These are phyloP conservation scores for Ceyx melanurus DNA, from an alignment of 2,113 vertebrate species.

Conservation along the genomic window DNA sequence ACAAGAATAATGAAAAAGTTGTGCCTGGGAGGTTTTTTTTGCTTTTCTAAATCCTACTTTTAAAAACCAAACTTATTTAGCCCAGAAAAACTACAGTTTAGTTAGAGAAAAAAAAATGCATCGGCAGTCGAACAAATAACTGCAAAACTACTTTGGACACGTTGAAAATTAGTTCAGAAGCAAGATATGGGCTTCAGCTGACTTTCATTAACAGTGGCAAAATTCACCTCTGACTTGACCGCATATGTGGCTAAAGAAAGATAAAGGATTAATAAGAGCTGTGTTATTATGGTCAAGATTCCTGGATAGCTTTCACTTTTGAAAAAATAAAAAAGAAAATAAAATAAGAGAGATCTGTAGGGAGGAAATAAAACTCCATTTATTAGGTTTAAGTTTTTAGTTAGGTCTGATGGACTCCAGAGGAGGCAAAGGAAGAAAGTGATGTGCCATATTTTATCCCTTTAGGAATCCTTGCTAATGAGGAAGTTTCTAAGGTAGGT, in stretches of 20 bases:
- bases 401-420: not conserved
- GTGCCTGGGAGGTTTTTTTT: not conserved
- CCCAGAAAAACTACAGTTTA: not conserved
- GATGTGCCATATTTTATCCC: not conserved
- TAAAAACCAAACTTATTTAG: not conserved
- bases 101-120: not conserved
- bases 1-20: not conserved
- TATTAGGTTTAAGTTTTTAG: not conserved
- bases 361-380: not conserved
- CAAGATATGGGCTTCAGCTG: not conserved
- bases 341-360: not conserved
- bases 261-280: not conserved
- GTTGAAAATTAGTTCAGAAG: conserved; percentile 21
- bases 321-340: not conserved
- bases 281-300: not conserved
- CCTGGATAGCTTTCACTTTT: not conserved
- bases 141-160: not conserved
- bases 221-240: not conserved
- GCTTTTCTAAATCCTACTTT: not conserved
- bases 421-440: not conserved
- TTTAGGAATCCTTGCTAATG: conserved; percentile 28
- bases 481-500: not conserved
- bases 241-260: not conserved
- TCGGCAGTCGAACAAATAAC: conserved; percentile 19
- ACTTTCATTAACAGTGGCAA: not conserved